Evolutionary conservation across 1,140 invertebrate genomes (phyloP), one percentile per base, ranked within the genome.

Genomic region (Ceratosolen fusciceps): DNA sequence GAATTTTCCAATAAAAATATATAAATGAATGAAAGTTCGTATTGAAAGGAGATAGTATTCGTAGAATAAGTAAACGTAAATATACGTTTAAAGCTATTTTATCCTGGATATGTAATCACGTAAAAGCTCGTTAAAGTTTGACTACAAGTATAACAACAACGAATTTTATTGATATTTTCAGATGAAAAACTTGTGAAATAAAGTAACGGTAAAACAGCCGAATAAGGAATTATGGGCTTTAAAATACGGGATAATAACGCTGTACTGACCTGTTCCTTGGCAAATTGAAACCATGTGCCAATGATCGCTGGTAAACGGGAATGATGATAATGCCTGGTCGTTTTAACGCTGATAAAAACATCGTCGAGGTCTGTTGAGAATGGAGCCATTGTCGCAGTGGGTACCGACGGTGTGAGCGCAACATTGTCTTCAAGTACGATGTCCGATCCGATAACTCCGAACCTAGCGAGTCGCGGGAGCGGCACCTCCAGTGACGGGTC

Each of bases 331-430:
- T 94, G 93, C 86, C 94, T 94, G 43, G 97, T 97, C 68, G 97
- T 98, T 92, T 98, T 98, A 26, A 98, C 96, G 91, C 96, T 97
- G 87, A 98, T 95, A 90, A 98, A 98, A 83, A 98, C 92, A 88
- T 98, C 96, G 88, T 96, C 92, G 78, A 97, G 91, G 73, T 92
- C 93, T 60, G 94, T 94, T 70, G 93, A 92, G 82, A 93, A 94
- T 81, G 92, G 93, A 83, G 92, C 91, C 84, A 92, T 92, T 82
- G 94, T 95, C 52, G 91, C 91, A 37, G 90, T 92, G 58, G 90
- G 89, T 43, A 90, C 88, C 80, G 84, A 88, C 43, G 83, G 88
- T 82, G 89, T 92, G 85, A 86, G 87, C 85, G 82, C 85, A 31
- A 76, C 83, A 16, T 39, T n/a, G 70, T 87, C 86, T 65, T 87